Base-by-base conservation (phyloP, 2,113 vertebrate species). In the Brachypodius melanocephalos region DNA sequence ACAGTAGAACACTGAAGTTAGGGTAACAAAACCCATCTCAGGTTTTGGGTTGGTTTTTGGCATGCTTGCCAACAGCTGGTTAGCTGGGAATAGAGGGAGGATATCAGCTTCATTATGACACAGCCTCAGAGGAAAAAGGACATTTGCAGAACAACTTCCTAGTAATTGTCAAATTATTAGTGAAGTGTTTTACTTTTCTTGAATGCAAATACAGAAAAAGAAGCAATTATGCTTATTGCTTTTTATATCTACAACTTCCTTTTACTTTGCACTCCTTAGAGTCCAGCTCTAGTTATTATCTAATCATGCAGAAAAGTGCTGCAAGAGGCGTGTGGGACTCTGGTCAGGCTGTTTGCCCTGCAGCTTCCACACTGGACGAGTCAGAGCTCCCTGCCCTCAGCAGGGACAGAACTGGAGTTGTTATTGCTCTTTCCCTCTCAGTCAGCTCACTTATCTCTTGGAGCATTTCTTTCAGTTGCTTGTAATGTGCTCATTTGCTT, bases 241-340 rank as follows among this genome's bases (percentile, higher is more conserved):
- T 87, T 89, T 92, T 71, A 82, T 77, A 67, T 79, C 78, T 92
- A 59, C 86, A 89, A 16, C 40, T 66, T 83, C n/a, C 25, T 87
- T 90, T 89, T 72, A 59, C 67, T 92, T 95, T 48, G 48, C 26
- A 3, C 9, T 72, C 57, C 66, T 66, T 49, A 51, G 61, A 82
- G 7, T 25, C 40, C 40, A 92, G 55, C 28, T 89, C 29, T 57
- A 74, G 62, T 32, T 71, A 25, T 45, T 90, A 80, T 40, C 77
- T 93, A 42, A 89, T 88, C 55, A 74, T 1, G 1, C 63, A 67
- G 85, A 38, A 55, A 82, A 87, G 62, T 61, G 73, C 62, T 2
- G 10, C 66, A 76, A 59, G 55, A 81, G 26, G 34, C 19, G 12
- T 6, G 9, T 6, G 32, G 63, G 66, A 46, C 51, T 58, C 38